Conservation (phyloP, 2,888 invertebrate genomes). For the Drosophila peninsularis region DNA sequence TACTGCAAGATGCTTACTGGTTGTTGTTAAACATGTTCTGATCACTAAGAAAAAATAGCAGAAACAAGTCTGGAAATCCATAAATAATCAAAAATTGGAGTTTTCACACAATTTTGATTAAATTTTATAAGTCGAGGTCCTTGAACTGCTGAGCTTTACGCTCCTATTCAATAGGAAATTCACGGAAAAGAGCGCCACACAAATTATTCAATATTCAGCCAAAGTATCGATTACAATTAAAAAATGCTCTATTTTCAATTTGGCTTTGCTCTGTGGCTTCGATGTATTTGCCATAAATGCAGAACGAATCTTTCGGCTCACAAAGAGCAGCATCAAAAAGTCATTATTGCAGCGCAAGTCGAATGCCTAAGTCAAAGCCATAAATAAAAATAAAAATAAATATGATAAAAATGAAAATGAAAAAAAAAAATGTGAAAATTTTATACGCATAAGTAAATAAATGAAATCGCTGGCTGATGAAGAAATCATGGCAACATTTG, state of each 20-base stretch:
- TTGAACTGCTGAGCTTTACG: too few species aligned
- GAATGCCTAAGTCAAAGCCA: conserved; percentile 14
- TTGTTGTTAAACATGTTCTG: too few species aligned
- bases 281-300: neutral
- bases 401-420: neutral
- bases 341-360: conserved; percentile 17
- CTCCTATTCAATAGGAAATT: neutral
- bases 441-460: conserved; percentile 14
- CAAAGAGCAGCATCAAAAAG: conserved; percentile 3
- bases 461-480: conserved; percentile 1
- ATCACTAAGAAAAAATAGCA: neutral
- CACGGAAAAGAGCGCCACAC: neutral
- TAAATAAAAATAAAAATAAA: conserved; percentile 11
- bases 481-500: conserved; percentile 7
- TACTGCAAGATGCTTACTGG: too few species aligned
- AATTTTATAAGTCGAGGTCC: too few species aligned
- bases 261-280: neutral
- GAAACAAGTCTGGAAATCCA: neutral
- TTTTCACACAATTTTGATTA: neutral
- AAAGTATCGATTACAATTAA: conserved; percentile 6
- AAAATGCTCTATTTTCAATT: conserved; percentile 1
- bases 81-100: too few species aligned
- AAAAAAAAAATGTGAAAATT: neutral
- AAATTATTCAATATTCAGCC: neutral
- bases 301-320: neutral